Evolutionary conservation across 2,113 vertebrate species (phyloP).

Genomic region (Cyphomyrus discorhynchus): DNA sequence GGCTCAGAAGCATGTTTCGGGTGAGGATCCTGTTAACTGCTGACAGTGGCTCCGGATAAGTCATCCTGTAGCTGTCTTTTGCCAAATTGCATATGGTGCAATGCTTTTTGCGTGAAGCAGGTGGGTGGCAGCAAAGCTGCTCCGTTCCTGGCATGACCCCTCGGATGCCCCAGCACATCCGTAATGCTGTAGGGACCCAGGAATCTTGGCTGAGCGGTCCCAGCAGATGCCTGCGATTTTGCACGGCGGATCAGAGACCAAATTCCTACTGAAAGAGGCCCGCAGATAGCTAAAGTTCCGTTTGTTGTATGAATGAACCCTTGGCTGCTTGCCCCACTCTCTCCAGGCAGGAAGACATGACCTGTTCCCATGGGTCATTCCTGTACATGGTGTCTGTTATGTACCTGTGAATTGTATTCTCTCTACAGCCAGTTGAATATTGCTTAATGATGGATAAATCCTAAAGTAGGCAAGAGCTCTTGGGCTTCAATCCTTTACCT

Average conservation of each 20-base stretch:
- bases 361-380: not conserved
- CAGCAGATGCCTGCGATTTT: conserved; percentile 51
- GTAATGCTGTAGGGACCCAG: conserved; percentile 1
- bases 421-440: not conserved
- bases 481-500: not conserved
- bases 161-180: not conserved
- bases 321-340: not conserved
- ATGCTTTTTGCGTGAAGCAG: not conserved
- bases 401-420: not conserved
- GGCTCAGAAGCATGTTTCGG: not conserved
- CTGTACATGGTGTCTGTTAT: not conserved
- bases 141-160: not conserved
- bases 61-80: conserved; percentile 27
- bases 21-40: conserved; percentile 22
- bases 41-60: conserved; percentile 34
- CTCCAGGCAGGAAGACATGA: not conserved
- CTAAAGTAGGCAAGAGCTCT: not conserved
- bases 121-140: not conserved
- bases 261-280: conserved; percentile 46
- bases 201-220: conserved; percentile 43
- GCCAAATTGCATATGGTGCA: not conserved
- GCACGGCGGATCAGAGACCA: conserved; percentile 48
- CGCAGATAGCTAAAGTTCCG: conserved; percentile 16
- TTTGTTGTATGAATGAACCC: not conserved
- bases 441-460: not conserved